These are phyloP conservation scores for Cosmorhoe ocellata DNA, from an alignment of 2,888 invertebrate species.

Conservation along the genomic window DNA sequence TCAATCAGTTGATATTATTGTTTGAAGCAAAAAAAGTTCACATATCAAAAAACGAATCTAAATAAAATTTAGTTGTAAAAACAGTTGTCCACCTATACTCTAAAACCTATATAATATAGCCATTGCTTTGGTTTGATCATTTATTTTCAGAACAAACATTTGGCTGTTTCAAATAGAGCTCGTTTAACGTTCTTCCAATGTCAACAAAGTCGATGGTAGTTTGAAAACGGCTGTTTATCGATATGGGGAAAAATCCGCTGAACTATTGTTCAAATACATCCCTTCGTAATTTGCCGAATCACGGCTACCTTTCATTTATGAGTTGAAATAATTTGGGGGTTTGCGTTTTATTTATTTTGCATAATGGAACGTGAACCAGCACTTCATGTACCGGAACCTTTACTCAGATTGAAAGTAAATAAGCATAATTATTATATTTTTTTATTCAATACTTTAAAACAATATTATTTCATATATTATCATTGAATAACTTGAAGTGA, in stretches of 20 bases:
- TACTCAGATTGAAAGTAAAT: neutral
- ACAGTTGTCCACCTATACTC: constrained; percentile 3
- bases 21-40: too few species aligned
- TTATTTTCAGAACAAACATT: constrained; percentile 20
- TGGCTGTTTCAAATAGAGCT: constrained; percentile 19
- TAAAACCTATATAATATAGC: constrained; percentile 4
- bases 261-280: constrained; percentile 57
- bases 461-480: too few species aligned
- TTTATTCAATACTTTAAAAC: too few species aligned
- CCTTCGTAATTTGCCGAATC: constrained; percentile 54
- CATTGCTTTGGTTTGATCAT: constrained; percentile 18
- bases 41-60: too few species aligned
- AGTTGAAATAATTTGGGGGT: constrained; percentile 71
- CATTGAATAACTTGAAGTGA: too few species aligned
- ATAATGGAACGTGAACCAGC: constrained; percentile 67
- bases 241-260: constrained; percentile 42
- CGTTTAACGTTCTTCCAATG: constrained; percentile 18
- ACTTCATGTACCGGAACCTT: constrained; percentile 36
- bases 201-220: constrained; percentile 17
- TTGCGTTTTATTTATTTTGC: constrained; percentile 73
- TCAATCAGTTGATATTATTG: too few species aligned
- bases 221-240: constrained; percentile 38
- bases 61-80: neutral
- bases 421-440: too few species aligned
- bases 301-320: constrained; percentile 64